phyloP scores from a whole-genome alignment of 2,888 invertebrate genomes.

The Eupeodes luniger region DNA sequence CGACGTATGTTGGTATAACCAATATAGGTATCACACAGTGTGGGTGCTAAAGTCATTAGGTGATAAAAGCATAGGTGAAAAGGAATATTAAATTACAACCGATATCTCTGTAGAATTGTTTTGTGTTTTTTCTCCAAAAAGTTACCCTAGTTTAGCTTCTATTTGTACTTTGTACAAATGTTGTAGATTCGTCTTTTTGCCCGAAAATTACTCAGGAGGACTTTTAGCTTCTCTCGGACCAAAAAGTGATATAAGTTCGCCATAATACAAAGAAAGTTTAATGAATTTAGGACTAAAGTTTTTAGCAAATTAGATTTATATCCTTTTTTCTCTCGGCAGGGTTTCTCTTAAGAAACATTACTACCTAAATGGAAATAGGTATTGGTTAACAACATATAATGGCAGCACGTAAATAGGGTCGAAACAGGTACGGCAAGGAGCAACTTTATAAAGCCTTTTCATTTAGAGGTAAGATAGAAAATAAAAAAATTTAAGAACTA shows the following conservation, averaged over 20 bases:
- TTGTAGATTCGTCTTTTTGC: slow-evolving; percentile 51
- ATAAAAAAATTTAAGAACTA: not conserved
- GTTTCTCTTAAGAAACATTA: not conserved
- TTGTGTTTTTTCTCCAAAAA: slow-evolving; percentile 38
- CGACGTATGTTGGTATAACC: slow-evolving; percentile 9
- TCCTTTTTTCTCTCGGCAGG: slow-evolving; percentile 42
- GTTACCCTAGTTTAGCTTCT: slow-evolving; percentile 31
- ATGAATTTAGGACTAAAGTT: slow-evolving; percentile 74
- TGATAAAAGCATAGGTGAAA: slow-evolving; percentile 76
- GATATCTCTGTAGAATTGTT: slow-evolving; percentile 50
- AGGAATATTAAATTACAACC: slow-evolving; percentile 75
- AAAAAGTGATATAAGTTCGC: slow-evolving; percentile 56
- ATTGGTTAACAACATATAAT: not conserved
- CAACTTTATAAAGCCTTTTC: not conserved
- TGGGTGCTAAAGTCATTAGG: slow-evolving; percentile 73
- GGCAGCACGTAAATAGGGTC: slow-evolving; percentile 11
- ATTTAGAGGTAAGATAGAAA: not conserved
- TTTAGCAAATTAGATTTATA: slow-evolving; percentile 71
- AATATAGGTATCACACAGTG: slow-evolving; percentile 49
- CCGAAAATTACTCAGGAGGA: slow-evolving; percentile 54
- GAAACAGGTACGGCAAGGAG: slow-evolving; percentile 44
- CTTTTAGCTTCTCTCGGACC: slow-evolving; percentile 31
- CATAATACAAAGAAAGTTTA: slow-evolving; percentile 48
- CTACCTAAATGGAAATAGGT: not conserved
- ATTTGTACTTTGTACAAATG: not conserved